Evolutionary conservation across 2,888 invertebrate genomes (phyloP).

Genomic region (Spisula solida): DNA sequence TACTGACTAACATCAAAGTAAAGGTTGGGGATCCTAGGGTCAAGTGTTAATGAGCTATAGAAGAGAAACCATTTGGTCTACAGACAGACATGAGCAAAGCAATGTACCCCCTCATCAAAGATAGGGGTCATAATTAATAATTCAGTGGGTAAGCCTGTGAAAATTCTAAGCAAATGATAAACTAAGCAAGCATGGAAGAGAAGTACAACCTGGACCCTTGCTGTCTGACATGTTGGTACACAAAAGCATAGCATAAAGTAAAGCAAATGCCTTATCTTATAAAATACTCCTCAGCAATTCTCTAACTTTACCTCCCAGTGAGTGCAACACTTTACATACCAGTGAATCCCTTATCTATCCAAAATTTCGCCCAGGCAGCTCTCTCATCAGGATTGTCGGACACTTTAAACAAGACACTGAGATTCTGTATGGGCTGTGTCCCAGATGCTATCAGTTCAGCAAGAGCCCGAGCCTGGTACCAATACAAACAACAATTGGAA

Average conservation of each 20-base stretch:
- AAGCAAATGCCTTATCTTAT: too few species aligned
- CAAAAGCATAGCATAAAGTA: not conserved
- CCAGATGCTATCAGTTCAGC: constrained; percentile 97
- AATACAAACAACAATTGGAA: not conserved
- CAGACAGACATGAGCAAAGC: too few species aligned
- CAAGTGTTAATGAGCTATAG: too few species aligned
- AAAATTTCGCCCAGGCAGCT: constrained; percentile 97
- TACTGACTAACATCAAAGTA: too few species aligned
- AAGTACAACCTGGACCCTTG: constrained; percentile 13
- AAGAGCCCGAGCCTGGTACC: constrained; percentile 91
- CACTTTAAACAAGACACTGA: constrained; percentile 92
- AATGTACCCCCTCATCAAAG: too few species aligned
- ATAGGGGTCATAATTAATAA: too few species aligned
- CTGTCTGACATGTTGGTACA: not conserved
- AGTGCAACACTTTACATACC: constrained; percentile 86
- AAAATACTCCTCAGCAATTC: too few species aligned
- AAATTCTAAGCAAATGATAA: too few species aligned
- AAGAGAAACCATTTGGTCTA: too few species aligned
- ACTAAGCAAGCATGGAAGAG: not conserved
- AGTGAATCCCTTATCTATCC: constrained; percentile 95
- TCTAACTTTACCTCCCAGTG: too few species aligned
- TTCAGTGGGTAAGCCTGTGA: too few species aligned
- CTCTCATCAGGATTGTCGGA: constrained; percentile 90
- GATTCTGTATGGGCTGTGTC: constrained; percentile 98
- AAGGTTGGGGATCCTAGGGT: too few species aligned